Conservation (phyloP, 2,888 invertebrate genomes). For the Drosophila diplacantha region DNA sequence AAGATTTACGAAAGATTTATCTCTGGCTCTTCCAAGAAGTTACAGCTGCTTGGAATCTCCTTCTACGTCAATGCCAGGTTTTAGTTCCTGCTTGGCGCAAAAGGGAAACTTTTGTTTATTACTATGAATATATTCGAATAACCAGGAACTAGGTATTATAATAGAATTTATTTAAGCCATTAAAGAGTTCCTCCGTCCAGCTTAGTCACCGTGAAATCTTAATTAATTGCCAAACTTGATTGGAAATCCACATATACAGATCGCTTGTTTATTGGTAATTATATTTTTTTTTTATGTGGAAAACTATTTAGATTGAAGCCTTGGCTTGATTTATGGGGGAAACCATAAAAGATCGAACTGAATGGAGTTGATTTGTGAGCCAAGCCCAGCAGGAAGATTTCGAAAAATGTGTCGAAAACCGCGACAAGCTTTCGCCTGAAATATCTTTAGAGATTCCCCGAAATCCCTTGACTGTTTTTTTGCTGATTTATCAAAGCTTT, state of each 20-base stretch:
- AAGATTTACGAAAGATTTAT: conserved; percentile 21
- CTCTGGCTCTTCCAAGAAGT: conserved; percentile 26
- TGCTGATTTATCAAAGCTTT: conserved; percentile 30
- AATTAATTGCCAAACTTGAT: conserved; percentile 42
- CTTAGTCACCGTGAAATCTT: conserved; percentile 23
- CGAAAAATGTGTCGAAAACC: conserved; percentile 32
- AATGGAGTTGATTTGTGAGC: conserved; percentile 43
- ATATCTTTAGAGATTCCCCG: conserved; percentile 2
- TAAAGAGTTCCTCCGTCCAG: not conserved
- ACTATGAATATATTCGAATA: not conserved
- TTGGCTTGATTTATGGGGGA: conserved; percentile 39
- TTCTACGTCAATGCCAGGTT: conserved; percentile 22
- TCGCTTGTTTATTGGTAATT: conserved; percentile 33
- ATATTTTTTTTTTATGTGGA: conserved; percentile 34
- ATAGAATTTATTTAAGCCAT: not conserved
- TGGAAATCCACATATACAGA: conserved; percentile 33
- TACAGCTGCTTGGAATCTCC: conserved; percentile 13
- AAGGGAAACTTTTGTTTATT: conserved; percentile 14
- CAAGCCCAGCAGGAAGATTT: conserved; percentile 25
- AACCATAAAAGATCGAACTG: conserved; percentile 33
- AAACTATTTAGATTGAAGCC: conserved; percentile 40
- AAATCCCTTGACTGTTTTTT: conserved; percentile 17
- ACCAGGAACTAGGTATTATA: conserved; percentile 4
- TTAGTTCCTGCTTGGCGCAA: conserved; percentile 27
- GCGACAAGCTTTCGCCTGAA: conserved; percentile 27